These are phyloP conservation scores for Didymodactylos carnosus DNA, from an alignment of 2,888 invertebrate species.

Conservation along the genomic window DNA sequence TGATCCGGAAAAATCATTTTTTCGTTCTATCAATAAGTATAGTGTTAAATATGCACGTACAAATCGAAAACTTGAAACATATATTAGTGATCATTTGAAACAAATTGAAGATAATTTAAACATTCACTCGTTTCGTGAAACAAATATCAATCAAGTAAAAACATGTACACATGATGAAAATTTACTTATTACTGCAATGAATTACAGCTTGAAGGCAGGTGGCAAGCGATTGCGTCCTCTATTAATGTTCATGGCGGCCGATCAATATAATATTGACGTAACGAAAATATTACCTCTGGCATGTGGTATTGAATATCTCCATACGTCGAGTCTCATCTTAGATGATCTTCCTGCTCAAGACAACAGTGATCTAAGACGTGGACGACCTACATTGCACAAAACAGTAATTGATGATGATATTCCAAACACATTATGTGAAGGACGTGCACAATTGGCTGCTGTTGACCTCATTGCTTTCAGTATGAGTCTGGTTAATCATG, in stretches of 20 bases:
- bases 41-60: not conserved
- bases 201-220: not conserved
- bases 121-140: not conserved
- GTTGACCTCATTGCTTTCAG: not conserved
- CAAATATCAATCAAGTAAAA: not conserved
- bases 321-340: not conserved
- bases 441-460: not conserved
- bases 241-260: not conserved
- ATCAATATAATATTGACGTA: not conserved
- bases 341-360: slow-evolving; percentile 4
- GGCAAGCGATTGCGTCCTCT: slow-evolving; percentile 2
- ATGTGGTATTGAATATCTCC: not conserved
- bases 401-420: not conserved
- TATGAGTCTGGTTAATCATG: not conserved
- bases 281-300: not conserved
- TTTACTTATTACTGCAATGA: not conserved
- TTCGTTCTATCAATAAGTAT: not conserved
- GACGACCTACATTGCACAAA: not conserved
- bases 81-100: not conserved
- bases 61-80: not conserved
- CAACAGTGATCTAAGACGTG: slow-evolving; percentile 1
- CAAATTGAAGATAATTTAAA: not conserved
- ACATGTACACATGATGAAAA: not conserved
- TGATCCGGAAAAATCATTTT: not conserved
- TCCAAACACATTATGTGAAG: not conserved